phyloP scores from a whole-genome alignment of 1,140 invertebrate genomes.

The Hyles vespertilio region DNA sequence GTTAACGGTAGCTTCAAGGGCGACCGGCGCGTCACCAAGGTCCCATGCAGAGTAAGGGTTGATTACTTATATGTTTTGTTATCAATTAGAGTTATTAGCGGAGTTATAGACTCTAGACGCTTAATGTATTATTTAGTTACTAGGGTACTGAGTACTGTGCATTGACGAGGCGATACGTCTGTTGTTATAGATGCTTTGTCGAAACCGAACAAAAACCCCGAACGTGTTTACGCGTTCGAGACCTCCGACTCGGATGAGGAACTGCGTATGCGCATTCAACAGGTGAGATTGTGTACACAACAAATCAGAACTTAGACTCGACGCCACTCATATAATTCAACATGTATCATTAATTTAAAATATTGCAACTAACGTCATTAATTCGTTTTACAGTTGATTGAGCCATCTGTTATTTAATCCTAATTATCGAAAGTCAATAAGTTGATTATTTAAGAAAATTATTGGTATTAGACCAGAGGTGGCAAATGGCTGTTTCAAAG shows the following conservation, averaged over 20 bases:
- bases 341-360: too few species aligned
- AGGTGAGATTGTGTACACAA: constrained; percentile 41
- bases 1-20: constrained; percentile 21
- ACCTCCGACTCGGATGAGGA: constrained; percentile 66
- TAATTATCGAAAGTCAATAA: too few species aligned
- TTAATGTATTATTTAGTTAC: background rate
- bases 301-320: too few species aligned
- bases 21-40: constrained; percentile 17
- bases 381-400: too few species aligned
- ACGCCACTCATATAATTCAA: too few species aligned
- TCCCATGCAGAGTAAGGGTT: constrained; percentile 4
- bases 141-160: constrained; percentile 10
- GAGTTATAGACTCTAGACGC: background rate
- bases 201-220: constrained; percentile 69
- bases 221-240: constrained; percentile 69
- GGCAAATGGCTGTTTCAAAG: too few species aligned
- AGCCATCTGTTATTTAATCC: too few species aligned
- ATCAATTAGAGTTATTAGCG: background rate
- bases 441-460: too few species aligned
- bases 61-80: background rate
- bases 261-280: constrained; percentile 68
- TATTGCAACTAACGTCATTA: too few species aligned
- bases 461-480: too few species aligned
- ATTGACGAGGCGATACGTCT: constrained; percentile 65
- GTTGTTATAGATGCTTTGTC: constrained; percentile 75